These are phyloP conservation scores for Stomatorhinus ivindoensis DNA, from an alignment of 2,113 vertebrate species.

Conservation along the genomic window DNA sequence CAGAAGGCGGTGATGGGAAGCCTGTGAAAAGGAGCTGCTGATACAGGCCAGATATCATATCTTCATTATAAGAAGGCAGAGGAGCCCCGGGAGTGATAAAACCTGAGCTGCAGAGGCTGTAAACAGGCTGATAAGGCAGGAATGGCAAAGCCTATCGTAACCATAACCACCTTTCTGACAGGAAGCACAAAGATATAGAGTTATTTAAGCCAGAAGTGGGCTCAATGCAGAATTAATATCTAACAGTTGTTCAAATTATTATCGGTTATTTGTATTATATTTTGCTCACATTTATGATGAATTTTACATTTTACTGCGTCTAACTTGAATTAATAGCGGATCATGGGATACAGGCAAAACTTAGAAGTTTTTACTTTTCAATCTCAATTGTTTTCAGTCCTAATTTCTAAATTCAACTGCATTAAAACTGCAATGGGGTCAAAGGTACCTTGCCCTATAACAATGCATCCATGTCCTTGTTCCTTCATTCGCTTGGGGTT, in stretches of 20 bases:
- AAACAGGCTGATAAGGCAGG: conserved; percentile 17
- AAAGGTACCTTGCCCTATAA: not conserved
- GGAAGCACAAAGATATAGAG: not conserved
- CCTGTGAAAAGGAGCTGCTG: not conserved
- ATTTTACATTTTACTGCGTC: not conserved
- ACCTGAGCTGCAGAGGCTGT: not conserved
- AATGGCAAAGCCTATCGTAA: conserved; percentile 6
- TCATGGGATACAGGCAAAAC: not conserved
- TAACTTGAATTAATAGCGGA: not conserved
- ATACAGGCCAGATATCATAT: conserved; percentile 6
- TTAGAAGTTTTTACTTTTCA: not conserved
- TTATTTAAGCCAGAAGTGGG: not conserved
- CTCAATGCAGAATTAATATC: not conserved
- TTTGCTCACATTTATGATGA: not conserved
- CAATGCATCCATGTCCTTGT: not conserved
- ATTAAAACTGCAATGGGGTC: not conserved
- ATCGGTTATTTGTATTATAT: not conserved
- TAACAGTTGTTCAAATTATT: not conserved
- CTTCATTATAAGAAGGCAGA: conserved; percentile 15
- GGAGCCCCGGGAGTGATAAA: conserved; percentile 1
- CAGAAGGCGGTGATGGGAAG: conserved; percentile 9
- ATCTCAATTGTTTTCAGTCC: not conserved
- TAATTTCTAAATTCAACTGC: not conserved
- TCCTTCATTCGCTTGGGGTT: not conserved
- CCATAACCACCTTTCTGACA: not conserved